A percentile compares a stretch with the other conserved stretches of the same genome.
phyloP scores from a whole-genome alignment of 2,113 vertebrate species.

The Ceyx melanurus region DNA sequence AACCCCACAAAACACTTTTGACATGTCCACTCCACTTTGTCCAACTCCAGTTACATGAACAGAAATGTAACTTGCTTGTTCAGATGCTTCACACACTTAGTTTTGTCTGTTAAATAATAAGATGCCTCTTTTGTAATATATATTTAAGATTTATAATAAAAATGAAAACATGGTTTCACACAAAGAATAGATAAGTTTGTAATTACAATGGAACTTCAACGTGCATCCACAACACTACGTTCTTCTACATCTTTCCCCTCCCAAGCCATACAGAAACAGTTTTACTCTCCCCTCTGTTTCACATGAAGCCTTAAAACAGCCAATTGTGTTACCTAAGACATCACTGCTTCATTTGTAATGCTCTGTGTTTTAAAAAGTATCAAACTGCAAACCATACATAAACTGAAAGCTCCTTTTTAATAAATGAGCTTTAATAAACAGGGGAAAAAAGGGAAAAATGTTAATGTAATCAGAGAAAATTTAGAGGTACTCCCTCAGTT shows the following conservation, averaged over 20 bases:
- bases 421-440: neutral
- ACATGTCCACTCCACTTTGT: slow-evolving; percentile 52
- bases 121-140: slow-evolving; percentile 49
- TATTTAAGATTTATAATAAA: slow-evolving; percentile 67
- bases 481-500: neutral
- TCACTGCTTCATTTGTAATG: slow-evolving; percentile 1
- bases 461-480: neutral
- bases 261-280: neutral
- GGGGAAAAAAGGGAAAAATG: neutral
- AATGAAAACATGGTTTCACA: slow-evolving; percentile 61
- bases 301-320: neutral
- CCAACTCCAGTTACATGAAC: slow-evolving; percentile 30
- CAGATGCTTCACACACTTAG: slow-evolving; percentile 20
- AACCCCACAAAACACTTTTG: slow-evolving; percentile 35
- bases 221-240: slow-evolving; percentile 39
- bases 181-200: slow-evolving; percentile 40
- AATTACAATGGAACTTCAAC: slow-evolving; percentile 54
- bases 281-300: neutral
- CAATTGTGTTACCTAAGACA: neutral
- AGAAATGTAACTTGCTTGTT: neutral
- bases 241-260: neutral
- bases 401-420: neutral
- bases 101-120: slow-evolving; percentile 31
- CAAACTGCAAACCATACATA: neutral
- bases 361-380: neutral